Conservation (phyloP, 2,113 vertebrate species). For the Poecile atricapillus region DNA sequence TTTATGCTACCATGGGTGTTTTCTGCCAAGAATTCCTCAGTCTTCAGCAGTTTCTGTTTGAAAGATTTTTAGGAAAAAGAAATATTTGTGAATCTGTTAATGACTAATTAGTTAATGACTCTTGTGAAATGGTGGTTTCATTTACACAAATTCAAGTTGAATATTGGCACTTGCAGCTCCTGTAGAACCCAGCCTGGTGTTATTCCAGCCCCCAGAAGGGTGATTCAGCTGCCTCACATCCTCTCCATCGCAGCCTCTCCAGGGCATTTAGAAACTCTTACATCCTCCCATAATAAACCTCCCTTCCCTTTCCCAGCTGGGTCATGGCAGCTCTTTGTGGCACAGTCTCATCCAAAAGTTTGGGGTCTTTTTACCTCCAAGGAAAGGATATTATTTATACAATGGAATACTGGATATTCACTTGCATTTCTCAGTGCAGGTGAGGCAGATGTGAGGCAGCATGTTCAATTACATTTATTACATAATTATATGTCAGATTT, state of each 20-base stretch:
- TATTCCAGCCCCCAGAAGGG: neutral
- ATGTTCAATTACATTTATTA: accelerated
- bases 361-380: neutral
- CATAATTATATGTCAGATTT: neutral
- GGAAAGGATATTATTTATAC: neutral
- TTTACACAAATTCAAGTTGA: neutral
- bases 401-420: neutral
- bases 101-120: neutral
- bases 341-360: accelerated
- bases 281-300: neutral
- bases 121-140: neutral
- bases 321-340: neutral
- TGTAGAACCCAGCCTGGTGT: accelerated
- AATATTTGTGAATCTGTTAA: conserved; percentile 7
- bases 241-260: neutral
- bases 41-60: neutral
- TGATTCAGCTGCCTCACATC: neutral
- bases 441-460: neutral
- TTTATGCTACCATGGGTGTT: neutral
- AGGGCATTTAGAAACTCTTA: neutral
- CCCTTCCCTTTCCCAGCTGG: neutral
- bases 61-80: neutral
- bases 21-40: conserved; percentile 22
- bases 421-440: neutral
- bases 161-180: neutral